Evolutionary conservation across 2,113 vertebrate species (phyloP), one percentile per base, ranked within the genome.

Genomic region (Thunnus maccoyii): DNA sequence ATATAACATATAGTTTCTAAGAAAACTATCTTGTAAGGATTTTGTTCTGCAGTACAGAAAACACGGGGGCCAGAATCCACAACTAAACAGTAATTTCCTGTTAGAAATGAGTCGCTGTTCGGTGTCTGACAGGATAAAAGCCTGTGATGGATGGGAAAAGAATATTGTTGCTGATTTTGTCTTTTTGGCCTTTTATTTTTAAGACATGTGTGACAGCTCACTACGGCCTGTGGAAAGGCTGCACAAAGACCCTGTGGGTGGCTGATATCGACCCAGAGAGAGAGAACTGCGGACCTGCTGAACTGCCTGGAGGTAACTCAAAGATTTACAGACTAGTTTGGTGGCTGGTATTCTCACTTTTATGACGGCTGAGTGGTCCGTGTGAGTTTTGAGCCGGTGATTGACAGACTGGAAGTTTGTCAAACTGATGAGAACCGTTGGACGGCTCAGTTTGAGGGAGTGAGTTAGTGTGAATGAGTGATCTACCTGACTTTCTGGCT

Each of bases 151-250:
- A 78, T 46, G 63, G 36, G 36, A 22, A 36, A 36, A 8, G 1
- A 51, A 47, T 17, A 18, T 61, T 9, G 13, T 32, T 27, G 15
- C 52, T 44, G 16, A 56, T 36, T 7, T 52, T 14, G 9, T 56
- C 22, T 60, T 0, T 58, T 1, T 47, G 61, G 41, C 50, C 3
- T 57, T 47, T 4, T 3, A 0, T 73, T 46, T 46, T 69, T 14
- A 85, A 95, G 81, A 95, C 96, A 0, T 97, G 97, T 30, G 89
- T 95, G 4, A 93, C 95, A 0, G 95, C 95, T 46, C 95, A 98
- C 89, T 95, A 95, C 10, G 96, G 97, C 14, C 93, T 98, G 54
- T 98, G 97, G 97, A 97, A 97, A 82, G 86, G 95, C 82, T 98
- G 97, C 89, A 92, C 92, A 73, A 96, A 96, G 92, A 94, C 92